Percentiles rank a stretch among this genome's conserved stretches.
Evolutionary conservation across 2,888 invertebrate genomes (phyloP).

Genomic region (Polia nebulosa): DNA sequence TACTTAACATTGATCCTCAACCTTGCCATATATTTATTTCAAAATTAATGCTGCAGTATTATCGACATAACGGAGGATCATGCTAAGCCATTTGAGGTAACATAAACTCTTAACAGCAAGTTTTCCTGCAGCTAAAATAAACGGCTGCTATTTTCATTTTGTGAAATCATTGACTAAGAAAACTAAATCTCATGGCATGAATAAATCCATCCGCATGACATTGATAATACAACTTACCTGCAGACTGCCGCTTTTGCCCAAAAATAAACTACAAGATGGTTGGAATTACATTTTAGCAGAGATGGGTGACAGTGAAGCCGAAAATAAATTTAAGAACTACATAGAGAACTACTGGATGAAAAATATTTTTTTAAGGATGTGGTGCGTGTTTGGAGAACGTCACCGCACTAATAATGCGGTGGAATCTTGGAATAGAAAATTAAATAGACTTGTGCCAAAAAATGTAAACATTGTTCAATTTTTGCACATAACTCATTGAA

Average conservation of each 20-base stretch:
- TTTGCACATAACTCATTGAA: too few relatives aligned
- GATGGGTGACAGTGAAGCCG: constrained; percentile 10
- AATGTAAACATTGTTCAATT: neutral
- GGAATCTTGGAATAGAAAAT: constrained; percentile 23
- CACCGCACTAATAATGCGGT: constrained; percentile 6
- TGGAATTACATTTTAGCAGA: constrained; percentile 25
- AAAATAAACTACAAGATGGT: constrained; percentile 29
- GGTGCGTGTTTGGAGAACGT: constrained; percentile 3
- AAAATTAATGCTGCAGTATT: too few relatives aligned
- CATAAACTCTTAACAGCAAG: too few relatives aligned
- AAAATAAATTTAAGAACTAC: constrained; percentile 21
- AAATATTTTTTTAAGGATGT: neutral
- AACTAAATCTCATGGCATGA: constrained; percentile 25
- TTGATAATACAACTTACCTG: constrained; percentile 22
- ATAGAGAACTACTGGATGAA: constrained; percentile 28
- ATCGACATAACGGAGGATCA: too few relatives aligned
- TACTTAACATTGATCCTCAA: too few relatives aligned
- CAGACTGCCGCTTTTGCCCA: constrained; percentile 19
- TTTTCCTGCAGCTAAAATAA: constrained; percentile 21
- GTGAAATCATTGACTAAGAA: constrained; percentile 23
- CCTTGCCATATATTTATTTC: too few relatives aligned
- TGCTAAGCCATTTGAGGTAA: too few relatives aligned
- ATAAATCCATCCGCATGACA: constrained; percentile 17
- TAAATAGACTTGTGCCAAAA: constrained; percentile 10
- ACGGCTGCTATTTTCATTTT: constrained; percentile 28